Evolutionary conservation across 2,888 invertebrate genomes (phyloP).

Genomic region (Eupithecia inturbata): DNA sequence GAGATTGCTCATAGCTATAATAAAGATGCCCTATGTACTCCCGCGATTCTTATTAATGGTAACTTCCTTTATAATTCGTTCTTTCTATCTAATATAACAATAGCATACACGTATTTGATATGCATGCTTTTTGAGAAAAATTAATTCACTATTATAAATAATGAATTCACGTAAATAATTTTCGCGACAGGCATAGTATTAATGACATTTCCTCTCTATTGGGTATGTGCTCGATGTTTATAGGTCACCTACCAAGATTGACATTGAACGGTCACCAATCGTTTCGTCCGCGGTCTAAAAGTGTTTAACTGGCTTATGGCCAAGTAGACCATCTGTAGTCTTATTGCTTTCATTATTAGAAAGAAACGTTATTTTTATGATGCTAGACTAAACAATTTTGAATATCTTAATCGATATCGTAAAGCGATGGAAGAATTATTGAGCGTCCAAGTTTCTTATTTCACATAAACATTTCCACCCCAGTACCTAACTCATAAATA

Average conservation of each 20-base stretch:
- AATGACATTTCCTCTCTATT: too few relatives aligned
- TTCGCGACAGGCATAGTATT: too few relatives aligned
- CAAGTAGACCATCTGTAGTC: constrained; percentile 63
- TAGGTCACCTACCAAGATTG: constrained; percentile 67
- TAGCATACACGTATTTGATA: too few relatives aligned
- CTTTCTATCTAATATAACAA: too few relatives aligned
- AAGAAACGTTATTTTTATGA: constrained; percentile 29
- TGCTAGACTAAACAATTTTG: constrained; percentile 37
- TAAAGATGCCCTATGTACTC: too few relatives aligned
- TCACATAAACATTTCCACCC: not conserved
- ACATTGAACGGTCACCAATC: constrained; percentile 69
- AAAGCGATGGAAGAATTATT: not conserved
- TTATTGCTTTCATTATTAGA: constrained; percentile 32
- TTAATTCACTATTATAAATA: too few relatives aligned
- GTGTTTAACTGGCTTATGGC: constrained; percentile 60
- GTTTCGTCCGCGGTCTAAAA: constrained; percentile 58
- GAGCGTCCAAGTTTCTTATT: not conserved
- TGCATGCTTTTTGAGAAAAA: too few relatives aligned
- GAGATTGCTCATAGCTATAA: too few relatives aligned
- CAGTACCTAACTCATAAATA: not conserved
- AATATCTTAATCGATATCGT: not conserved
- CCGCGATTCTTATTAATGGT: too few relatives aligned
- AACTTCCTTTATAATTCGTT: too few relatives aligned
- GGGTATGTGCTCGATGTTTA: too few relatives aligned
- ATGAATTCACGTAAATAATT: too few relatives aligned